Percentiles rank a stretch among this genome's conserved stretches.
These are phyloP conservation scores for Mungos mungo DNA, from an alignment of 2,113 vertebrate genomes.

Conservation along the genomic window DNA sequence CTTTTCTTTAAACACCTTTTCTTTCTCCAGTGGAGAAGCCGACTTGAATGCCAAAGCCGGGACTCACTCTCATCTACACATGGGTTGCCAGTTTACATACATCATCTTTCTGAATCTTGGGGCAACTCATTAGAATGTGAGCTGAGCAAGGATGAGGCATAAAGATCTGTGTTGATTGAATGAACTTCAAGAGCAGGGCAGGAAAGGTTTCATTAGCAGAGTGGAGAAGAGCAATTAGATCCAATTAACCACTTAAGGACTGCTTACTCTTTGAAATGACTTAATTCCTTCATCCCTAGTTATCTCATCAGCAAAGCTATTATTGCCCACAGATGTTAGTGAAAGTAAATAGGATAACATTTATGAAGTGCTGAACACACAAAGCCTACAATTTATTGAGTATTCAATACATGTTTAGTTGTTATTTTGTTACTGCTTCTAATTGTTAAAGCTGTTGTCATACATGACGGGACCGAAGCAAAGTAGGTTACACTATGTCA, in stretches of 20 bases:
- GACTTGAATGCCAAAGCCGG: neutral
- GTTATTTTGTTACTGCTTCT: neutral
- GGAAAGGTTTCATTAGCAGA: constrained; percentile 9
- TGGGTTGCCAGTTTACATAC: neutral
- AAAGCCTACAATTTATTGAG: neutral
- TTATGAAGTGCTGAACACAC: neutral
- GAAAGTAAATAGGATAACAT: neutral
- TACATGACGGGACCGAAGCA: neutral
- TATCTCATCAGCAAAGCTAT: neutral
- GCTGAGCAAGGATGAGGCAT: neutral
- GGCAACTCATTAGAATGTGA: neutral
- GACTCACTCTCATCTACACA: accelerated
- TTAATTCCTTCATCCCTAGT: neutral
- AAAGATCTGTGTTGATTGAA: neutral
- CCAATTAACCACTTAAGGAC: constrained; percentile 16
- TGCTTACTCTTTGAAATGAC: constrained; percentile 20
- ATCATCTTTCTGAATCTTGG: neutral
- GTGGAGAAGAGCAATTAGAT: constrained; percentile 33
- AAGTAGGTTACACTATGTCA: neutral
- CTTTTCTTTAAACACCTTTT: neutral
- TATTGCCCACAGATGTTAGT: neutral
- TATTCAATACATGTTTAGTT: neutral
- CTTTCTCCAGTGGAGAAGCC: neutral
- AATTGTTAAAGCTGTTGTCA: neutral
- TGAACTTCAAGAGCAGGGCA: neutral